Percentiles rank a stretch among this genome's conserved stretches.
These are phyloP conservation scores for Helicolenus hilgendorfi DNA, from an alignment of 2,797 vertebrate genomes.

Conservation along the genomic window DNA sequence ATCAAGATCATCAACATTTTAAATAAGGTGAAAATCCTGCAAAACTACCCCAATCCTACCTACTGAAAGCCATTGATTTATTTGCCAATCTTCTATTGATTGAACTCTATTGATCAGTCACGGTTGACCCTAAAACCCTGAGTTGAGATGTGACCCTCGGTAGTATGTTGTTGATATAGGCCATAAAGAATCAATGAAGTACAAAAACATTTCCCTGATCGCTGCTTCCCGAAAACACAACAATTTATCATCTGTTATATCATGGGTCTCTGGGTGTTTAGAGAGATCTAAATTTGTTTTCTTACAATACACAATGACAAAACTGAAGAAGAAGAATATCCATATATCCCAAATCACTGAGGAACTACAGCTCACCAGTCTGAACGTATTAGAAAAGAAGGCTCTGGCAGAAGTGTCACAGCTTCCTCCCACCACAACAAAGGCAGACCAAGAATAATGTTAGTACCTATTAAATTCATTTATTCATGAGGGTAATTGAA, in stretches of 20 bases:
- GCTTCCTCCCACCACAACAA: conserved; percentile 54
- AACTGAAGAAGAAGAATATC: neutral
- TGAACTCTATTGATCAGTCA: neutral
- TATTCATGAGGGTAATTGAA: conserved; percentile 89
- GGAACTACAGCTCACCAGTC: conserved; percentile 20
- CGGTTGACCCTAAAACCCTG: neutral
- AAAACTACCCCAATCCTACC: neutral
- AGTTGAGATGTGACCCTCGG: neutral
- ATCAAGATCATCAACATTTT: neutral
- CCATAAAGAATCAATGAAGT: neutral
- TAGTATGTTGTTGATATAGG: neutral
- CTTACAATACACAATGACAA: neutral
- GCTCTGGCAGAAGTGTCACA: conserved; percentile 44
- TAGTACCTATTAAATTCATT: conserved; percentile 78
- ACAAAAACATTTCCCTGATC: neutral
- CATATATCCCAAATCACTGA: conserved; percentile 11
- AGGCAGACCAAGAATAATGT: conserved; percentile 72
- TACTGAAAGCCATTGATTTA: conserved; percentile 22
- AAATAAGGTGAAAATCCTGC: neutral
- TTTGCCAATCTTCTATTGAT: conserved; percentile 10
- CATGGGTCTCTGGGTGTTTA: neutral
- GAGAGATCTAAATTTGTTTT: neutral
- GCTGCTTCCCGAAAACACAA: neutral
- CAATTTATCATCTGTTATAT: neutral
- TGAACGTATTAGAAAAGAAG: conserved; percentile 28